A percentile compares a stretch with the other conserved stretches of the same genome.
Evolutionary conservation across 1,140 invertebrate species (phyloP).

Genomic region (Eumeta japonica): DNA sequence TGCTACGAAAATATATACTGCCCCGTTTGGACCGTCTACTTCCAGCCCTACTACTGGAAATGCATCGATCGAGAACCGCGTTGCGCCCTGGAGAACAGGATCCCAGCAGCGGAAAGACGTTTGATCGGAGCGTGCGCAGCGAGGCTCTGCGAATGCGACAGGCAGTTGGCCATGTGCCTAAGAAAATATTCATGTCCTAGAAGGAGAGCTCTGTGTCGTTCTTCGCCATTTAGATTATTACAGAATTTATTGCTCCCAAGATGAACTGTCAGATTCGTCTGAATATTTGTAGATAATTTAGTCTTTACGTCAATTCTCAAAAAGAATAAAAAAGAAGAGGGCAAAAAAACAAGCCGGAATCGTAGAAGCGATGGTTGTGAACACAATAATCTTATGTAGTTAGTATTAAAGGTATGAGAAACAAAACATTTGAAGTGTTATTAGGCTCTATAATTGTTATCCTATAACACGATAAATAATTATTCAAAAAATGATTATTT

Average conservation of each 20-base stretch:
- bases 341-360: no score
- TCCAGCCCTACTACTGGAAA: constrained; percentile 85
- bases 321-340: no score
- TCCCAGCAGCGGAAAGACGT: constrained; percentile 58
- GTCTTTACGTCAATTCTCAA: no score
- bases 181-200: constrained; percentile 73
- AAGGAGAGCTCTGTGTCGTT: constrained; percentile 66
- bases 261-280: no score
- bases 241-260: constrained; percentile 74
- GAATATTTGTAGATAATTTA: no score
- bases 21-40: constrained; percentile 79
- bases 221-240: constrained; percentile 68
- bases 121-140: constrained; percentile 69
- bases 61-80: constrained; percentile 75
- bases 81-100: constrained; percentile 73
- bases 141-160: constrained; percentile 82
- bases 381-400: no score
- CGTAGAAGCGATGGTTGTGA: no score
- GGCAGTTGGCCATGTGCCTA: constrained; percentile 76
- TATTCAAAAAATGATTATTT: no score
- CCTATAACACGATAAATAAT: no score
- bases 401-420: no score
- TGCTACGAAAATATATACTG: constrained; percentile 76
- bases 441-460: no score
- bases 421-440: no score